A percentile compares a stretch with the other conserved stretches of the same genome.
These are phyloP conservation scores for Dendrocincla fuliginosa DNA, from an alignment of 2,797 vertebrate species.

Conservation along the genomic window DNA sequence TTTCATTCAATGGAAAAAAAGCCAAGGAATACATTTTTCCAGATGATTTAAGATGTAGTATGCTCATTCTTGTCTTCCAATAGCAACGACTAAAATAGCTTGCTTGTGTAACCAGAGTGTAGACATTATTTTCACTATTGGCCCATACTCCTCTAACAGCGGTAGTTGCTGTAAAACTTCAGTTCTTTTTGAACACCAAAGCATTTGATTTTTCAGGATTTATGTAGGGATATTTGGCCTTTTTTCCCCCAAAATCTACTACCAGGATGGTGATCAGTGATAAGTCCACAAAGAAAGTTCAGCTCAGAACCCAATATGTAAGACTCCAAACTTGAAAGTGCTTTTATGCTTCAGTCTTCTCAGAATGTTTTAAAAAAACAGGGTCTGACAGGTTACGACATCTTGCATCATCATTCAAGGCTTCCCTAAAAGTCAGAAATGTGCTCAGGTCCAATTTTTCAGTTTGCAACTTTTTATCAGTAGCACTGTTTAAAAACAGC, in stretches of 20 bases:
- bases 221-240: fast-evolving
- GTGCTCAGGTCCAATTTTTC: background rate
- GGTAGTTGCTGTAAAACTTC: background rate
- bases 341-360: background rate
- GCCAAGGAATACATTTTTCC: constrained; percentile 62
- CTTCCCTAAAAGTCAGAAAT: background rate
- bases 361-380: background rate
- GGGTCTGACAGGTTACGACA: background rate
- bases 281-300: background rate
- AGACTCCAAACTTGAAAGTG: background rate
- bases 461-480: background rate
- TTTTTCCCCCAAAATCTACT: background rate
- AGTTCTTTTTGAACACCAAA: background rate
- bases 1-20: constrained; percentile 33
- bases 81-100: constrained; percentile 54
- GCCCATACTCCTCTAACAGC: background rate
- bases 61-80: constrained; percentile 58
- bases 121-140: constrained; percentile 14
- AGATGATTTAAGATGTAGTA: constrained; percentile 55
- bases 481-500: background rate
- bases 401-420: background rate
- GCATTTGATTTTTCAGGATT: background rate
- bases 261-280: background rate
- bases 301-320: background rate
- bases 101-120: constrained; percentile 3